A percentile compares a stretch with the other conserved stretches of the same genome.
Evolutionary conservation across 2,888 invertebrate species (phyloP).

Genomic region (Schizaphis graminum): DNA sequence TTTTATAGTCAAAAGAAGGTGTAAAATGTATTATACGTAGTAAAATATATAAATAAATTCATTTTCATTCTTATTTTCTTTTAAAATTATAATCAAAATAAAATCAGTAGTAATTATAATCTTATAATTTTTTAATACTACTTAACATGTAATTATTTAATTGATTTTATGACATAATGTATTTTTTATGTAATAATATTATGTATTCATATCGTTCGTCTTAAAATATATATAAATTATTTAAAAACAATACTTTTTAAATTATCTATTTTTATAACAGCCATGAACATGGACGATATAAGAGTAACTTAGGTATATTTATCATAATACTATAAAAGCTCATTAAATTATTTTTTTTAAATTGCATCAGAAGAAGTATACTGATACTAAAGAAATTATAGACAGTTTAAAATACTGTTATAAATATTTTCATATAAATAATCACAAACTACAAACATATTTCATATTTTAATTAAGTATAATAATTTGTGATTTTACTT

Average conservation of each 20-base stretch:
- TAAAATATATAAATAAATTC: not conserved
- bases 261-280: not conserved
- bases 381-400: not conserved
- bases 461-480: not conserved
- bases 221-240: not conserved
- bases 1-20: not conserved
- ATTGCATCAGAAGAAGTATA: not conserved
- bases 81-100: not conserved
- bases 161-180: not conserved
- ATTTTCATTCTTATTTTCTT: not conserved
- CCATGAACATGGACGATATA: not conserved
- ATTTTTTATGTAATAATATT: not conserved
- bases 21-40: not conserved
- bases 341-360: not conserved
- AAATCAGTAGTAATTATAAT: not conserved
- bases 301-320: not conserved
- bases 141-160: not conserved
- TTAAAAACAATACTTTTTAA: not conserved
- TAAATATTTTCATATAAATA: not conserved
- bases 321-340: not conserved
- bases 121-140: not conserved
- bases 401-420: not conserved
- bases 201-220: not conserved
- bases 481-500: not conserved
- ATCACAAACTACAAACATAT: not conserved